Conservation (phyloP, 2,888 invertebrate genomes). For the Eristalis arbustorum region DNA sequence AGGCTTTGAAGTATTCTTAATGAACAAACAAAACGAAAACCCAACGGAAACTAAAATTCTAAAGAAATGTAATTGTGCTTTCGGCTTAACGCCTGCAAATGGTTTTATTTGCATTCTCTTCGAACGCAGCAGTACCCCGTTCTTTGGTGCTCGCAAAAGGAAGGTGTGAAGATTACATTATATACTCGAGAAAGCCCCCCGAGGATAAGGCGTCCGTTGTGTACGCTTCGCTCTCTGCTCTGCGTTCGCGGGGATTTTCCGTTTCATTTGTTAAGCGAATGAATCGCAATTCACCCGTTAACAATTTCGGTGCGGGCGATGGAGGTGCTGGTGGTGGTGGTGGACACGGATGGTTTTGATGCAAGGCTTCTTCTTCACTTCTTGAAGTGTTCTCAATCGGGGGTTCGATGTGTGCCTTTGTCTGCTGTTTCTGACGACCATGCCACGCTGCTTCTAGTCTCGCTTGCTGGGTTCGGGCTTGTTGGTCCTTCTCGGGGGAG, state of each 20-base stretch:
- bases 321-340: too few species aligned
- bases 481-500: too few species aligned
- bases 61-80: constrained; percentile 3
- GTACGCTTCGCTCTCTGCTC: background rate
- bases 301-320: too few species aligned
- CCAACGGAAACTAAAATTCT: background rate
- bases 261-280: background rate
- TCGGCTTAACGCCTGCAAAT: constrained; percentile 8
- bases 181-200: background rate
- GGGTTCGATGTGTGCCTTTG: too few species aligned
- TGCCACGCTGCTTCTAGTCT: too few species aligned
- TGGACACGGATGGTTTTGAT: too few species aligned
- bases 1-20: background rate
- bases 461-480: too few species aligned
- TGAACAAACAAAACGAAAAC: background rate
- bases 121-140: background rate
- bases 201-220: background rate
- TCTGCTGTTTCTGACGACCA: too few species aligned
- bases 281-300: background rate
- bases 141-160: too few species aligned
- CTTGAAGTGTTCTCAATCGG: too few species aligned
- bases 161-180: background rate
- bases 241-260: background rate
- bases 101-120: background rate
- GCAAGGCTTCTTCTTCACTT: too few species aligned